Percentiles rank a stretch among this genome's conserved stretches.
phyloP scores from a whole-genome alignment of 2,797 vertebrate genomes.

The Orestias chungarensis region DNA sequence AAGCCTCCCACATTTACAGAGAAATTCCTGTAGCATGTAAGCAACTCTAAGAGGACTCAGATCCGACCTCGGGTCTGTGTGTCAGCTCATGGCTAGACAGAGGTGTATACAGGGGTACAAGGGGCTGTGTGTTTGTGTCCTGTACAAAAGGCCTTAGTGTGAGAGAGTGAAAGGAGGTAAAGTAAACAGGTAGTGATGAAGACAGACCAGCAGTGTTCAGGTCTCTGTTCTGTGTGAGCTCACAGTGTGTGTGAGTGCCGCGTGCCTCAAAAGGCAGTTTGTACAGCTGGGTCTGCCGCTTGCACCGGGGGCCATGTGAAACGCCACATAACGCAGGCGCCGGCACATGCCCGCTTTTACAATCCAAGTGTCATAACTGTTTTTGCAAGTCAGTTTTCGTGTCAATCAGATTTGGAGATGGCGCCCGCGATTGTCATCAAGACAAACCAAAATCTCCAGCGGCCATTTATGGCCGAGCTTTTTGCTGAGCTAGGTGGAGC shows the following conservation, averaged over 20 bases:
- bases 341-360: slow-evolving; percentile 14
- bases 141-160: slow-evolving; percentile 89
- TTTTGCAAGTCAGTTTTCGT: slow-evolving; percentile 28
- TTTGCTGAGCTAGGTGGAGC: slow-evolving; percentile 52
- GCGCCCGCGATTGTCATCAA: slow-evolving; percentile 42
- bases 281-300: slow-evolving; percentile 86
- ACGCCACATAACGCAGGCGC: slow-evolving; percentile 24
- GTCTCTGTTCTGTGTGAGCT: slow-evolving; percentile 75
- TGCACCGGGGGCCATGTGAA: slow-evolving; percentile 54
- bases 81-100: slow-evolving; percentile 30
- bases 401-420: slow-evolving; percentile 14
- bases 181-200: slow-evolving; percentile 88
- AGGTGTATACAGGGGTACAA: slow-evolving; percentile 54
- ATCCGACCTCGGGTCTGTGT: slow-evolving; percentile 34
- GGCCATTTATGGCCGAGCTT: slow-evolving; percentile 31
- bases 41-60: slow-evolving; percentile 14
- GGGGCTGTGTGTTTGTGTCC: slow-evolving; percentile 45
- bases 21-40: slow-evolving; percentile 6
- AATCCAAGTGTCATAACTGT: slow-evolving; percentile 36
- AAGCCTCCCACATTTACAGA: neutral
- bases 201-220: slow-evolving; percentile 85
- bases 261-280: slow-evolving; percentile 83
- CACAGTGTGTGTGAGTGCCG: slow-evolving; percentile 37
- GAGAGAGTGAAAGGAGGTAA: slow-evolving; percentile 88
- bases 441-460: slow-evolving; percentile 28